A percentile compares a stretch with the other conserved stretches of the same genome.
Conservation (phyloP, 1,140 invertebrate genomes). For the Pollicipes pollicipes region DNA sequence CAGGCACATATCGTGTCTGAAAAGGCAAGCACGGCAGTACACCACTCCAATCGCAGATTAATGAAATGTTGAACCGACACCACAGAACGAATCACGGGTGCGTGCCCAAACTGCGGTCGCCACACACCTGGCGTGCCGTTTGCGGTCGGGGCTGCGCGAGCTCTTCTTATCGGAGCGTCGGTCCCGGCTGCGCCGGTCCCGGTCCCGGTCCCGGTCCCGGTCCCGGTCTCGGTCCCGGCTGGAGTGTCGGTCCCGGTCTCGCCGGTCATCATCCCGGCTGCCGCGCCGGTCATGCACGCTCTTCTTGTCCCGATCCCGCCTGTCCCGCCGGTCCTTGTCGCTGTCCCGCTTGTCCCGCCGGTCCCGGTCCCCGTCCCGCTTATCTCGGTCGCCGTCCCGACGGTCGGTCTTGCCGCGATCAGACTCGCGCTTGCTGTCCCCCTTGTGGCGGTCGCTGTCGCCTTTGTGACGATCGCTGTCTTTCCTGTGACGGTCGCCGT, state of each 20-base stretch:
- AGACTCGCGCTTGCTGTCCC: not conserved
- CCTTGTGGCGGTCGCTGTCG: not conserved
- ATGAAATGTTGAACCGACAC: no score
- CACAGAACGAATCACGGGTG: no score
- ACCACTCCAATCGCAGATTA: no score
- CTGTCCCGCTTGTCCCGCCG: no score
- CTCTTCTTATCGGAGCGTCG: slow-evolving; percentile 12
- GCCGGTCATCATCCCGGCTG: no score
- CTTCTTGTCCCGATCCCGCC: no score
- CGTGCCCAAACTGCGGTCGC: no score
- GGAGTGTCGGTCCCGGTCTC: not conserved
- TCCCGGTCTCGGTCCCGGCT: slow-evolving; percentile 6
- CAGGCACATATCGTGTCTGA: no score
- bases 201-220: no score
- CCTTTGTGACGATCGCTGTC: not conserved
- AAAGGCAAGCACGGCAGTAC: no score
- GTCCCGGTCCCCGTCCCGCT: not conserved
- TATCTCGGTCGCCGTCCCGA: not conserved
- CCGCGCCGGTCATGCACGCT: no score
- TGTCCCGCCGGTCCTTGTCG: not conserved
- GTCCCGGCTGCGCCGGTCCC: slow-evolving; percentile 15
- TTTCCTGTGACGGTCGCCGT: not conserved
- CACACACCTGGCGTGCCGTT: not conserved
- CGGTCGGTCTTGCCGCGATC: not conserved
- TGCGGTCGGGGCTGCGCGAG: not conserved